Evolutionary conservation across 2,113 vertebrate genomes (phyloP), one percentile per base, ranked within the genome.

Genomic region (Leptocoma aspasia): DNA sequence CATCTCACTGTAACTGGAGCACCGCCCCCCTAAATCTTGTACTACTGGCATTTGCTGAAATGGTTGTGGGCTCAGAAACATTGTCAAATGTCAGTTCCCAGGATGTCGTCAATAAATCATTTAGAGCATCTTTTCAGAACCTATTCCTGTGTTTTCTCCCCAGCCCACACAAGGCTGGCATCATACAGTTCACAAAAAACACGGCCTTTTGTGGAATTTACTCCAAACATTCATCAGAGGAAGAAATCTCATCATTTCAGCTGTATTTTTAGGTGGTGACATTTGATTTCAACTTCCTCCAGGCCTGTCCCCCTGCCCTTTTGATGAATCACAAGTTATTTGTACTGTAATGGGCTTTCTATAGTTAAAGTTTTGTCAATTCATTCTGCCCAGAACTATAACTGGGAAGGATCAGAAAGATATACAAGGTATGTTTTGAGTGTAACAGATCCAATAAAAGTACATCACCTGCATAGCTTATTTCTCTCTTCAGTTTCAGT

Each of bases 221-320:
- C 35, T 90, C 70, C 63, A 79, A 76, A 91, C 69, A 94, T 76
- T 95, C 75, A 79, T 72, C 85, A 87, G 59, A 91, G 84, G 82
- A 95, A 80, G 84, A 94, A 85, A 95, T 31, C 7, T 80, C 78
- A 95, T 88, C 12, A n/a, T 85, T 94, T 90, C 82, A 93, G 59
- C 93, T 93, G 7, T 95, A 96, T 95, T 95, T 96, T 97, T 95
- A 83, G 93, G 90, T 80, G 53, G 19, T 85, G 91, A 72, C 89
- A 93, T 96, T 97, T 96, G 73, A 90, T 45, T 95, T 86, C 78
- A 82, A 26, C 82, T 95, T 96, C 93, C 90, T 92, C 50, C 82
- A 82, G 35, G 85, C 87, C 50, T 83, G 59, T 87, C 24, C 14
- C 44, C 42, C 75, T 88, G 93, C 75, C 87, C 87, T 96, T 96